phyloP scores from a whole-genome alignment of 2,888 invertebrate genomes.

The Creontiades dilutus region DNA sequence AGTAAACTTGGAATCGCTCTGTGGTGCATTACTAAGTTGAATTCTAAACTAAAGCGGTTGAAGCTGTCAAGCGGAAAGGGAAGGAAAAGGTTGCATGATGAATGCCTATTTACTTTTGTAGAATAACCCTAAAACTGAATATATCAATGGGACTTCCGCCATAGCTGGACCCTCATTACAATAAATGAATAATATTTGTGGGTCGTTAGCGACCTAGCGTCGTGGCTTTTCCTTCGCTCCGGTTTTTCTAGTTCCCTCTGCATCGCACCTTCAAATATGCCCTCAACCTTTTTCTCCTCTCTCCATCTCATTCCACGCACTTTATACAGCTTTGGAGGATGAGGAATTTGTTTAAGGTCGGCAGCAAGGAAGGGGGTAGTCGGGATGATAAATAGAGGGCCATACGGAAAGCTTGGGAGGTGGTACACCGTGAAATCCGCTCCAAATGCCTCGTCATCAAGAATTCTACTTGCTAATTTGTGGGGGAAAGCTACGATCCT shows the following conservation, averaged over 20 bases:
- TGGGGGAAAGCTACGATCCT: constrained; percentile 43
- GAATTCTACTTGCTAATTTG: constrained; percentile 64
- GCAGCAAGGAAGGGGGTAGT: background rate
- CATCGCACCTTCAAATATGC: constrained; percentile 15
- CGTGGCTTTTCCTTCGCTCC: background rate
- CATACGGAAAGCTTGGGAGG: constrained; percentile 49
- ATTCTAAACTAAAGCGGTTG: constrained; percentile 11
- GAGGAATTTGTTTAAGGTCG: constrained; percentile 17
- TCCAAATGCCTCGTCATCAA: constrained; percentile 62
- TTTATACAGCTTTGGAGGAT: constrained; percentile 21
- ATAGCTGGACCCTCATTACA: constrained; percentile 67
- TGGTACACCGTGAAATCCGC: constrained; percentile 66
- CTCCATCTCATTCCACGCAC: background rate
- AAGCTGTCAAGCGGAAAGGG: background rate
- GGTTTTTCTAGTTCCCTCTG: background rate
- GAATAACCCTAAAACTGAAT: constrained; percentile 40
- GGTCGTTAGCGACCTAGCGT: constrained; percentile 69
- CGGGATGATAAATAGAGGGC: constrained; percentile 58
- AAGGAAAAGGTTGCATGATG: constrained; percentile 62
- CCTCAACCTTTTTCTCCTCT: background rate
- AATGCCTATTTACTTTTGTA: constrained; percentile 69
- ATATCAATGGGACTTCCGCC: constrained; percentile 55
- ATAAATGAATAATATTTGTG: constrained; percentile 71
- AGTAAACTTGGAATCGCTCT: background rate
- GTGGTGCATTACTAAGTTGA: background rate